Evolutionary conservation across 1,140 invertebrate genomes (phyloP).

Genomic region (Streblospio benedicti): DNA sequence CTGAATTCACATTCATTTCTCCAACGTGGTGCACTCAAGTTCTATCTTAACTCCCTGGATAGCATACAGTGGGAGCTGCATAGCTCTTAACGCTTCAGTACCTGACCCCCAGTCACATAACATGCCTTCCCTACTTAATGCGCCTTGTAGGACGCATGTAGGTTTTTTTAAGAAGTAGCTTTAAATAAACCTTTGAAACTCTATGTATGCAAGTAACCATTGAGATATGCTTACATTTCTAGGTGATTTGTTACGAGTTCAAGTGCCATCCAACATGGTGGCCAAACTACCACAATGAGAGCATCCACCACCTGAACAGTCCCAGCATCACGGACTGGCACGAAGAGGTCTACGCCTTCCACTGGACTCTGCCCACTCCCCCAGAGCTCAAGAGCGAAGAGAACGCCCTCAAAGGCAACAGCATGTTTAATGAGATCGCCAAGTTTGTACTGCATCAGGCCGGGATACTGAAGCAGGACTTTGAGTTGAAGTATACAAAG

Average conservation of each 20-base stretch:
- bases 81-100: background rate
- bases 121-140: no score
- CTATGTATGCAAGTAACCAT: no score
- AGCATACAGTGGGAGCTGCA: no score
- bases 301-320: constrained; percentile 15
- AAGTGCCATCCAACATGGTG: constrained; percentile 20
- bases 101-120: background rate
- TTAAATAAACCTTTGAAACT: no score
- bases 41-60: no score
- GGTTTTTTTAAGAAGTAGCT: no score
- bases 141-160: no score
- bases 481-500: no score
- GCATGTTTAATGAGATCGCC: constrained; percentile 16
- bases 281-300: constrained; percentile 18
- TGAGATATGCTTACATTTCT: no score
- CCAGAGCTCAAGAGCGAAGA: constrained; percentile 6
- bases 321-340: constrained; percentile 14
- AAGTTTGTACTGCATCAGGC: constrained; percentile 11
- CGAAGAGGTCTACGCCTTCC: constrained; percentile 16
- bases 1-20: no score
- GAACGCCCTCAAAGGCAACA: background rate
- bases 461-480: constrained; percentile 2
- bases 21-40: no score
- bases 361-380: constrained; percentile 18
- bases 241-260: constrained; percentile 14